Percentiles rank a stretch among this genome's conserved stretches.
Evolutionary conservation across 2,797 vertebrate species (phyloP).

Genomic region (Columba guinea): DNA sequence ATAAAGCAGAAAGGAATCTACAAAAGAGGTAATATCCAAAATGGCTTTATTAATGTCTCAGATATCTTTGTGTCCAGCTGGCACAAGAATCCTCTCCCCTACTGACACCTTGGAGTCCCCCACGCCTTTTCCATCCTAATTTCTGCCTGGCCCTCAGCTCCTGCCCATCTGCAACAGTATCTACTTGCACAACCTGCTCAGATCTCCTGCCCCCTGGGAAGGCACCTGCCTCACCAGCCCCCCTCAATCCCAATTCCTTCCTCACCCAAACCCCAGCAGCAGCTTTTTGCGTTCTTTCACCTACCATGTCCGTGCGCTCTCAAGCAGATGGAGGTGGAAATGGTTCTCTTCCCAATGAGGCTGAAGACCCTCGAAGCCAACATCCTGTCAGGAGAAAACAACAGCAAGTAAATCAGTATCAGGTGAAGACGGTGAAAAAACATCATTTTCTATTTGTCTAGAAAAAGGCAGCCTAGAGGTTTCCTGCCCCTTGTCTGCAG

Average conservation of each 20-base stretch:
- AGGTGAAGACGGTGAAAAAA: neutral
- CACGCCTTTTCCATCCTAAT: neutral
- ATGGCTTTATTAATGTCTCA: no score
- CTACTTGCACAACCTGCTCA: neutral
- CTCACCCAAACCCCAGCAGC: neutral
- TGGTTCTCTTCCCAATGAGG: constrained; percentile 86
- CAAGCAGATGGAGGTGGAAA: constrained; percentile 89
- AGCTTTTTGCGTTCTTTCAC: neutral
- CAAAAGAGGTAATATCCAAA: neutral
- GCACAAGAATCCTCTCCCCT: neutral
- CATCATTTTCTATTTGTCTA: accelerated
- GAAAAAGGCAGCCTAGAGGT: accelerated
- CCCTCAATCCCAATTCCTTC: accelerated
- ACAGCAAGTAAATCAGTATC: neutral
- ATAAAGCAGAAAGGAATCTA: neutral
- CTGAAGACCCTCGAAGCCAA: constrained; percentile 85
- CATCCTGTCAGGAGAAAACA: constrained; percentile 80
- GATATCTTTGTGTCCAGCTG: neutral
- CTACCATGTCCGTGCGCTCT: constrained; percentile 90
- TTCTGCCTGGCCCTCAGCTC: neutral
- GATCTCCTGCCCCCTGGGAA: neutral
- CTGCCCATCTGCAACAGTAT: neutral
- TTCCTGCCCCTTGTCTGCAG: neutral
- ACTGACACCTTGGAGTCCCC: neutral
- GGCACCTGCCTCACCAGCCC: neutral